These are phyloP conservation scores for Calidris pugnax DNA, from an alignment of 2,113 vertebrate genomes.

Conservation along the genomic window DNA sequence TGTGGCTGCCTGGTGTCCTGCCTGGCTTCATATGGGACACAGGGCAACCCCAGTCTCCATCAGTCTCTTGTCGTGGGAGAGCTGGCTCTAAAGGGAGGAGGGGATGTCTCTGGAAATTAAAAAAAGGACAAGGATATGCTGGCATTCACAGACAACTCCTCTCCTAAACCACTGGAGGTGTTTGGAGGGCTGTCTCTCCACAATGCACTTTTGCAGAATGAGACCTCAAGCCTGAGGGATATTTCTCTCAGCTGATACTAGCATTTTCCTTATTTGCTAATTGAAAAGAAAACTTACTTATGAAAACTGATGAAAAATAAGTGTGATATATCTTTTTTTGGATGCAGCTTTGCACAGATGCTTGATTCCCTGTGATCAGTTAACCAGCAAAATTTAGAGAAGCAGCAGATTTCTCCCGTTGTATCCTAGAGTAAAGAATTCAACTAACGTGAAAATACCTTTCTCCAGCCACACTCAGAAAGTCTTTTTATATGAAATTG, in stretches of 20 bases:
- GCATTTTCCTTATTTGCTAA: accelerated
- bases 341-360: neutral
- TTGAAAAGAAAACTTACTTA: neutral
- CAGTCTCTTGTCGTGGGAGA: neutral
- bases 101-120: neutral
- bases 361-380: neutral
- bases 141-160: neutral
- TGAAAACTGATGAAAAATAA: neutral
- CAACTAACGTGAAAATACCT: neutral
- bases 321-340: neutral
- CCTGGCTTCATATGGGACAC: accelerated
- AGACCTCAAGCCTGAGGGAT: neutral
- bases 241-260: neutral
- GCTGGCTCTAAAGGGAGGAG: neutral
- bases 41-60: neutral
- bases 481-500: neutral
- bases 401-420: neutral
- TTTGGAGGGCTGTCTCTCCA: neutral
- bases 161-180: neutral
- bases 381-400: neutral
- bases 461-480: neutral
- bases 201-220: neutral
- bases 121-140: neutral
- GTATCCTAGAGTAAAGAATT: neutral
- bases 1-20: neutral